Base-by-base conservation (phyloP, 1,140 invertebrate genomes). In the Oryzaephilus surinamensis region DNA sequence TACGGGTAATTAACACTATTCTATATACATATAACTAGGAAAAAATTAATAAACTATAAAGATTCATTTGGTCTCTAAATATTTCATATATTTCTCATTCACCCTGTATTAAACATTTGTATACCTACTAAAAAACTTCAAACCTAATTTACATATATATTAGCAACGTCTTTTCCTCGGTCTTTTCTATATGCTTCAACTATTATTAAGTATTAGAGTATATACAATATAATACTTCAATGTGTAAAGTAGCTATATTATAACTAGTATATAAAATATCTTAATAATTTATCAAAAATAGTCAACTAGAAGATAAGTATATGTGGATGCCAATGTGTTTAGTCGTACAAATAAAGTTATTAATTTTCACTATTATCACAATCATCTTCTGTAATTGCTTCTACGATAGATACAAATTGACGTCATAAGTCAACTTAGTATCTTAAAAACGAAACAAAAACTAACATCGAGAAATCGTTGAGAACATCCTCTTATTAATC, bases 271-370 rank as follows among this genome's bases (percentile, higher is more conserved):
- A 24, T n/a, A 10, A 24, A 24, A 10, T 10, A 8, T 3, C 4
- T 11, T n/a, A 24, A 8, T 7, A 24, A 8, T n/a, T n/a, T 10
- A 24, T n/a, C 11, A 24, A 24, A n/a, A 24, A 24, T 24, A 24
- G 8, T 6, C 3, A 24, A n/a, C n/a, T 24, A 24, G 11, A n/a
- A 24, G 11, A 24, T 24, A 30, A 36, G 15, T 16, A 38, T 12
- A 21, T 38, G 29, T 29, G 36, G 28, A 38, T 30, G 23, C 26
- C 24, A 37, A 30, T 34, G 24, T 24, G 18, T 28, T 40, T 45
- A 24, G 5, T n/a, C n/a, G n/a, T 39, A 52, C 41, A 53, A 47
- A 53, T 53, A 45, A 42, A 53, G 51, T 48, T 51, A 51, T 53
- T 51, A 46, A 53, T 53, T 43, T 42, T 30, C 38, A 35, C 47